A percentile compares a stretch with the other conserved stretches of the same genome.
Conservation (phyloP, 2,888 invertebrate species). For the Gasteruption jaculator region DNA sequence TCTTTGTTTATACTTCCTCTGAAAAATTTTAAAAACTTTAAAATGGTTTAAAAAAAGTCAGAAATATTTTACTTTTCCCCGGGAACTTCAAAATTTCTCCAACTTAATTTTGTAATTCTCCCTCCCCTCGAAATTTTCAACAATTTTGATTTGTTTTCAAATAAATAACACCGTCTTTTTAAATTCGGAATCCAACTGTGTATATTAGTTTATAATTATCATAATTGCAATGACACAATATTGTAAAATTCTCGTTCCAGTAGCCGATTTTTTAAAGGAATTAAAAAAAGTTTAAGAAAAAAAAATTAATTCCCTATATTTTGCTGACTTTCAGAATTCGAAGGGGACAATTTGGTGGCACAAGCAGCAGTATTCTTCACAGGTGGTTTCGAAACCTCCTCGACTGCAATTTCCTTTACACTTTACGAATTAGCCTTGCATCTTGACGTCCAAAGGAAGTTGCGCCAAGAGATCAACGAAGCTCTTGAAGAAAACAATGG, state of each 20-base stretch:
- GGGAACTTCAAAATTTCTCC: no score
- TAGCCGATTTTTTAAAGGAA: neutral
- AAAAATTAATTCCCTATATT: neutral
- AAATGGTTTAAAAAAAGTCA: no score
- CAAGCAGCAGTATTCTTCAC: conserved; percentile 38
- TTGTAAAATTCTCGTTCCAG: no score
- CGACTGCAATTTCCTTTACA: conserved; percentile 31
- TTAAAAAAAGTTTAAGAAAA: neutral
- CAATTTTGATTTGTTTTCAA: no score
- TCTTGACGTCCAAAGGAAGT: conserved; percentile 28
- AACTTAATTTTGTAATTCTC: no score
- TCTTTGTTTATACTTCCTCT: no score
- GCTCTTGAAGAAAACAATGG: conserved; percentile 27
- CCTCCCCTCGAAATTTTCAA: no score
- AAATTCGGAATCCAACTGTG: neutral
- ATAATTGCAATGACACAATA: no score
- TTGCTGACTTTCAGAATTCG: conserved; percentile 28
- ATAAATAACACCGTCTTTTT: neutral
- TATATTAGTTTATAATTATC: no score
- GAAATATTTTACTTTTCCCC: no score
- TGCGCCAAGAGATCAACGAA: conserved; percentile 30
- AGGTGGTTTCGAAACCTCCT: conserved; percentile 41
- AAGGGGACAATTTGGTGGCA: conserved; percentile 36
- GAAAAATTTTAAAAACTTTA: no score
- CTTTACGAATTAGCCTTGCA: conserved; percentile 36